Conservation (phyloP, 2,113 vertebrate genomes). For the Lagopus leucura region DNA sequence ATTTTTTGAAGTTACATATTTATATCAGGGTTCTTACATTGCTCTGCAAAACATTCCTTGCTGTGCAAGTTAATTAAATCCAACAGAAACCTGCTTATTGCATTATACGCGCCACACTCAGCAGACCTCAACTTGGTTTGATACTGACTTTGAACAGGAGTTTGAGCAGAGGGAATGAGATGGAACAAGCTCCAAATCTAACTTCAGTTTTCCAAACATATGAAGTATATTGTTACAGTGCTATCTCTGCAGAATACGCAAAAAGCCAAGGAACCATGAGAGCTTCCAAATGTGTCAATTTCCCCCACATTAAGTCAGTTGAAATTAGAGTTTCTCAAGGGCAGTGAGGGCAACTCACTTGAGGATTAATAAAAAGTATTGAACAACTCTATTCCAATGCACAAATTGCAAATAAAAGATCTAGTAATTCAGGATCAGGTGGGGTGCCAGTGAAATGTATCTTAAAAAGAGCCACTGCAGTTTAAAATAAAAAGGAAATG, state of each 20-base stretch:
- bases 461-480: neutral
- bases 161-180: neutral
- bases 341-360: neutral
- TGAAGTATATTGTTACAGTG: neutral
- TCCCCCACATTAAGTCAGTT: neutral
- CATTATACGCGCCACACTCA: neutral
- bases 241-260: slow-evolving; percentile 21
- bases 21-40: neutral
- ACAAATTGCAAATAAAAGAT: slow-evolving; percentile 38
- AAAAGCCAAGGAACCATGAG: slow-evolving; percentile 8
- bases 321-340: slow-evolving; percentile 44
- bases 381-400: neutral
- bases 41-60: neutral
- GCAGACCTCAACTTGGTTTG: neutral
- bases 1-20: neutral
- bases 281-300: slow-evolving; percentile 4
- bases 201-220: neutral
- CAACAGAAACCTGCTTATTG: neutral
- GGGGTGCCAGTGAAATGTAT: neutral
- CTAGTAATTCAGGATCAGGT: slow-evolving; percentile 5
- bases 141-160: neutral
- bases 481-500: slow-evolving; percentile 10
- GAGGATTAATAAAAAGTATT: slow-evolving; percentile 19
- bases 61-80: neutral
- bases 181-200: neutral